Evolutionary conservation across 2,113 vertebrate genomes (phyloP).

Genomic region (Daboia siamensis): DNA sequence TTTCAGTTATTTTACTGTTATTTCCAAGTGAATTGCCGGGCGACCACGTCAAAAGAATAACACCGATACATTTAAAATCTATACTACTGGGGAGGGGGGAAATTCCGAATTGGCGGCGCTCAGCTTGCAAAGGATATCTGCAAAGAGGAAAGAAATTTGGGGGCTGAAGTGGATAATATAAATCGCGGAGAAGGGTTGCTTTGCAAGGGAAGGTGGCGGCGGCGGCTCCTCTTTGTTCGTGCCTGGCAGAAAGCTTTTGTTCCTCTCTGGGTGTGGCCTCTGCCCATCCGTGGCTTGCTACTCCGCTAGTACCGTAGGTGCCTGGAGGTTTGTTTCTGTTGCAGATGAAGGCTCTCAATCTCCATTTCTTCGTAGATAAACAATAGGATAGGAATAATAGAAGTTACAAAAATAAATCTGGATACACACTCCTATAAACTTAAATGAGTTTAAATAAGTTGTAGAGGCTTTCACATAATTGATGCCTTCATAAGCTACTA

Average conservation of each 20-base stretch:
- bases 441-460: neutral
- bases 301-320: too few relatives aligned
- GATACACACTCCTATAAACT: neutral
- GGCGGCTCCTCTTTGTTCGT: neutral
- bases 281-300: neutral
- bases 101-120: neutral
- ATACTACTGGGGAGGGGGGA: neutral
- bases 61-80: neutral
- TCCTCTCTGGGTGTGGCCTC: neutral
- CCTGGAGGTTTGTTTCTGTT: neutral
- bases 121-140: neutral
- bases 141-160: neutral
- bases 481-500: neutral
- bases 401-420: neutral
- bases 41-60: neutral
- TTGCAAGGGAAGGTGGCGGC: neutral
- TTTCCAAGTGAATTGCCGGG: neutral
- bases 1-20: neutral
- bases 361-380: neutral
- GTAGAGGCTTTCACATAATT: neutral
- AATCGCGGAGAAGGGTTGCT: neutral
- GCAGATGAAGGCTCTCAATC: neutral
- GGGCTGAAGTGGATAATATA: neutral
- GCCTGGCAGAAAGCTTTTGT: neutral
- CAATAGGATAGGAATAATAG: too few relatives aligned